Evolutionary conservation across 2,797 vertebrate genomes (phyloP).

Genomic region (Chiloscyllium punctatum): DNA sequence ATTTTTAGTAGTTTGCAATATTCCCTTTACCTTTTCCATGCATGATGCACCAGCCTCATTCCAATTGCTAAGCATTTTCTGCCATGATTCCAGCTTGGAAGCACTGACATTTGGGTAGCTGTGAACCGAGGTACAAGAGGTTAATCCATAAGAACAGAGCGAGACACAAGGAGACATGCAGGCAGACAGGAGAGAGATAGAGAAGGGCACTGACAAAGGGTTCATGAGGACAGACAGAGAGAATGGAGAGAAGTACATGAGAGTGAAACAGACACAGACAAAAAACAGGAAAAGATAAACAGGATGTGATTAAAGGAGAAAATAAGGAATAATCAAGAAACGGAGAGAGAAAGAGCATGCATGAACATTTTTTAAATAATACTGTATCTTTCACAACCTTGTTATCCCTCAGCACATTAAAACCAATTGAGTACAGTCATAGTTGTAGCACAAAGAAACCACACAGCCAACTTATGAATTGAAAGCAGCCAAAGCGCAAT

Average conservation of each 20-base stretch:
- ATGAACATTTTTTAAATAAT: neutral
- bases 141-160: neutral
- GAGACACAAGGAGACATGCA: neutral
- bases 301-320: no score
- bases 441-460: neutral
- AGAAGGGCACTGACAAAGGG: neutral
- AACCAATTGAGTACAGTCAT: neutral
- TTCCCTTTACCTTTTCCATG: constrained; percentile 56
- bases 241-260: neutral
- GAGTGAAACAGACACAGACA: no score
- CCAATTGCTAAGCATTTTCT: constrained; percentile 67
- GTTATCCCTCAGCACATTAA: neutral
- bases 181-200: neutral
- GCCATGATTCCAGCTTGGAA: constrained; percentile 58
- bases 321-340: neutral
- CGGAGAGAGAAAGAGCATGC: neutral
- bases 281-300: no score
- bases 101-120: constrained; percentile 57
- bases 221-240: neutral
- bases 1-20: neutral
- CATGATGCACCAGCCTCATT: constrained; percentile 62
- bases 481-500: neutral
- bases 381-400: neutral
- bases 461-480: neutral
- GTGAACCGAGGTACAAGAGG: constrained; percentile 25